Percentiles rank a stretch among this genome's conserved stretches.
Conservation (phyloP, 2,888 invertebrate species). For the Oasisia sp. region DNA sequence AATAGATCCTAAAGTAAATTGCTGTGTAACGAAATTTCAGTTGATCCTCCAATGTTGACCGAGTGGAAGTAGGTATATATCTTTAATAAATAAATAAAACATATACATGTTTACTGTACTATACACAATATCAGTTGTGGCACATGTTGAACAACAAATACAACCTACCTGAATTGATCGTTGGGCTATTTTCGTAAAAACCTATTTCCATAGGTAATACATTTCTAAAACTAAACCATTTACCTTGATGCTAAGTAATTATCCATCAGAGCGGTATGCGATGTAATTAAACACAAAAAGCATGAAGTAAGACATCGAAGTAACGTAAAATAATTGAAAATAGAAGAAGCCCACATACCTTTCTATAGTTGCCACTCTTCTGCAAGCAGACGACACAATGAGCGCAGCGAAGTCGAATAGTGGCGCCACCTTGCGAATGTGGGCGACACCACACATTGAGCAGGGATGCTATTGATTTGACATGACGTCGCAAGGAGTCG, state of each 20-base stretch:
- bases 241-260: neutral
- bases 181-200: neutral
- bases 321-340: neutral
- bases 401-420: neutral
- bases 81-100: too few species aligned
- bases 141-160: neutral
- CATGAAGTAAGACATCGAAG: neutral
- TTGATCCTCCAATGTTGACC: neutral
- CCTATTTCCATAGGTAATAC: neutral
- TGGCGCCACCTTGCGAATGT: neutral
- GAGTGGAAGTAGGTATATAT: neutral
- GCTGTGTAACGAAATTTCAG: neutral
- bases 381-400: neutral
- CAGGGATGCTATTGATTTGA: neutral
- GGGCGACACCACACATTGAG: neutral
- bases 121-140: neutral
- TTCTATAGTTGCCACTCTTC: neutral
- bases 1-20: neutral
- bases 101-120: too few species aligned
- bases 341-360: neutral
- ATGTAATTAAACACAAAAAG: neutral
- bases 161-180: neutral
- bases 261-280: neutral
- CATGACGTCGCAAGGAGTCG: neutral
- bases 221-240: neutral